Base-by-base conservation (phyloP, 2,113 vertebrate species). In the Coptodon bakossiorum region DNA sequence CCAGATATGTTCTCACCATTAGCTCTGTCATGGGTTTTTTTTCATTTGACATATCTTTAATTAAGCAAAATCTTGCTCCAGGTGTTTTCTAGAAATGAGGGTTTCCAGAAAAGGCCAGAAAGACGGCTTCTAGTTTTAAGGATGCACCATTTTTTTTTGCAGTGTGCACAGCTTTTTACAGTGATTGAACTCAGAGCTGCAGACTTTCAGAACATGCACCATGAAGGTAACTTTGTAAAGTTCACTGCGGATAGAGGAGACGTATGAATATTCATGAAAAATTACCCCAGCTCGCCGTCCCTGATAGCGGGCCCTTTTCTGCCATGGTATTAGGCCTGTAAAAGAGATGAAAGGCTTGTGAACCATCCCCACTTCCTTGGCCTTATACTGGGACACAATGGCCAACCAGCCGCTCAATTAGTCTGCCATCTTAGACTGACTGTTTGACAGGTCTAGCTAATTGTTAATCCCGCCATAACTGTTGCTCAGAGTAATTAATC, bases 401-500 rank as follows among this genome's bases (percentile, higher is more conserved):
- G 97, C 93, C 95, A 96, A 98, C 97, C 97, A 97, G 96, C 96
- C 96, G 89, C 97, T 98, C 98, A 98, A 98, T 98, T 98, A 98
- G 97, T 95, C 97, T 94, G 96, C 96, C 97, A 97, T 98, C 97
- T 97, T 97, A 91, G 80, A 97, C 96, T 96, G 97, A 98, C 97
- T 97, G 97, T 97, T 97, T 98, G 97, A 98, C 97, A 97, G 97
- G 96, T 96, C 95, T 94, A 96, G 96, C 97, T 98, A 98, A 98
- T 98, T 98, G 98, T 97, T 98, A 97, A 98, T 97, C 96, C 97
- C 94, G 95, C 95, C 96, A 97, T 97, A 97, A 98, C 97, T 97
- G 97, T 97, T 97, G 96, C 97, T 97, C 96, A 92, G 96, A 96
- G 97, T 97, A 98, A 98, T 98, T 98, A 98, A 99, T 98, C 98